Evolutionary conservation across 2,888 invertebrate species (phyloP).

Genomic region (Diplolepis rosae): DNA sequence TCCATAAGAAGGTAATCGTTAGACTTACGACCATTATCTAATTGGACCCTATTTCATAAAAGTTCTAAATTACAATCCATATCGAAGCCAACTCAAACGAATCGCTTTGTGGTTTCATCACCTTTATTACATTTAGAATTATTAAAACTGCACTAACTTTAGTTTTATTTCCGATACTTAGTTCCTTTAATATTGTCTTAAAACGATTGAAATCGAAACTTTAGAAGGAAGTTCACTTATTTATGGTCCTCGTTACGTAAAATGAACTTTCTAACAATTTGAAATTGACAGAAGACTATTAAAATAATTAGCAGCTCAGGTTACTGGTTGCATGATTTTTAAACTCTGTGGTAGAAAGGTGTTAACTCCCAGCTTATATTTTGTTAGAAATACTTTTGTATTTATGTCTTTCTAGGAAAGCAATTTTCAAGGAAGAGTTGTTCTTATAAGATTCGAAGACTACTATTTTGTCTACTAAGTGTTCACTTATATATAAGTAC

Average conservation of each 20-base stretch:
- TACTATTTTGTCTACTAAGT: background rate
- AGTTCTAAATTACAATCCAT: background rate
- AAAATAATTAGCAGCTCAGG: background rate
- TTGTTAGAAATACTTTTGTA: background rate
- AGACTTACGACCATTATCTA: background rate
- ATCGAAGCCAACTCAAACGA: background rate
- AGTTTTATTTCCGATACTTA: too few species aligned
- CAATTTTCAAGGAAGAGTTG: background rate
- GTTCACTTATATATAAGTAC: background rate
- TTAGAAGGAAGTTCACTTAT: background rate
- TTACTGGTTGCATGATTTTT: background rate
- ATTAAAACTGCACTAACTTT: too few species aligned
- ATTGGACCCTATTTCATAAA: background rate
- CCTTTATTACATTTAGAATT: background rate
- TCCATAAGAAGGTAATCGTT: background rate
- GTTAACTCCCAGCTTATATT: background rate
- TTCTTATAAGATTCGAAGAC: background rate
- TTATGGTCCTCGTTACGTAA: background rate
- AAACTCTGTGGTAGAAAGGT: background rate
- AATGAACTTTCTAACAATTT: background rate
- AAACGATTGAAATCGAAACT: background rate
- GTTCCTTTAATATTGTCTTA: too few species aligned
- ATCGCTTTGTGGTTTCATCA: background rate
- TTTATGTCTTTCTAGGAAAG: slow-evolving; percentile 24
- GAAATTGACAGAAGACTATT: background rate